These are phyloP conservation scores for Dinoponera quadriceps DNA, from an alignment of 1,140 invertebrate species.

Conservation along the genomic window DNA sequence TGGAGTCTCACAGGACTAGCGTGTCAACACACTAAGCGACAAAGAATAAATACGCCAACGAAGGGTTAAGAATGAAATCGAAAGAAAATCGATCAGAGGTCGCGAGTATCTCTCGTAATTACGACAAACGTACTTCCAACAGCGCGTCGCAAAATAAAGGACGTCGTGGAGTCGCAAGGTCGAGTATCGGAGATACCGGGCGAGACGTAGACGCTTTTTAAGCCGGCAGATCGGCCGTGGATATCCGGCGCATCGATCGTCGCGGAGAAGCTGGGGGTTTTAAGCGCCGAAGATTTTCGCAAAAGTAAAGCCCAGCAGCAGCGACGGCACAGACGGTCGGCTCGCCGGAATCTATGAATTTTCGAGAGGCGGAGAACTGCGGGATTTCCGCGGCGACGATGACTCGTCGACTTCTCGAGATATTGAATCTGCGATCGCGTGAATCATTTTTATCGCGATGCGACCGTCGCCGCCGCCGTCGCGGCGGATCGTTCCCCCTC, in stretches of 20 bases:
- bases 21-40: no score
- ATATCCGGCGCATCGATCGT: conserved; percentile 34
- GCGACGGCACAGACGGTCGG: conserved; percentile 24
- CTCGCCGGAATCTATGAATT: conserved; percentile 65
- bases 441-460: conserved; percentile 63
- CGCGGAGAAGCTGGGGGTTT: conserved; percentile 12
- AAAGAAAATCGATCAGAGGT: no score
- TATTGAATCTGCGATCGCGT: conserved; percentile 61
- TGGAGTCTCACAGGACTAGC: no score
- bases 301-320: conserved; percentile 42
- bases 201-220: neutral
- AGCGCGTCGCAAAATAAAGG: neutral
- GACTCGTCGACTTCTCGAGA: conserved; percentile 42
- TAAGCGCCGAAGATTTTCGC: conserved; percentile 53
- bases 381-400: conserved; percentile 38
- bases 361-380: conserved; percentile 39
- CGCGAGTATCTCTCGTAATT: no score
- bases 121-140: neutral
- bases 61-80: no score
- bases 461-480: neutral
- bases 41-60: no score
- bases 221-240: conserved; percentile 24
- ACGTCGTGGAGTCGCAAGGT: neutral
- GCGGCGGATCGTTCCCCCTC: conserved; percentile 35
- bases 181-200: neutral